phyloP scores from a whole-genome alignment of 2,888 invertebrate species.

The Onthophagus sagittarius region DNA sequence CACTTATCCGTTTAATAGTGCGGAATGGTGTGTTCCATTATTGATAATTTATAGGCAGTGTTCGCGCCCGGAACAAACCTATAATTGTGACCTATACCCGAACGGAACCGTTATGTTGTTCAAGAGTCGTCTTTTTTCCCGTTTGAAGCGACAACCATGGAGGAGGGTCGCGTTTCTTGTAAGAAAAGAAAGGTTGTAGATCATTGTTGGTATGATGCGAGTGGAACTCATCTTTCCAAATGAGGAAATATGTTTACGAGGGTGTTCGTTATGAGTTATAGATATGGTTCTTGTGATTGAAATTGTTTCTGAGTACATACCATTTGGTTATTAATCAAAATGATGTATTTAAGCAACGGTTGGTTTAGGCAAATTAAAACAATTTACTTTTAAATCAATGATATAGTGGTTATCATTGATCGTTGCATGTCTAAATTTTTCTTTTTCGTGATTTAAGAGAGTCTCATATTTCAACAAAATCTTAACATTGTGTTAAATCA shows the following conservation, averaged over 20 bases:
- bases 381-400: too few species aligned
- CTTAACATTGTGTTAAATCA: too few species aligned
- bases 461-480: too few species aligned
- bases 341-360: too few species aligned
- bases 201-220: neutral
- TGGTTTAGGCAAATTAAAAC: too few species aligned
- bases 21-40: conserved; percentile 13
- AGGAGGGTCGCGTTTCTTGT: neutral
- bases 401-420: too few species aligned
- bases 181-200: neutral
- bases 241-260: neutral
- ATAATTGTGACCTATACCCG: conserved; percentile 11
- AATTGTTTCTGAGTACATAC: neutral
- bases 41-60: conserved; percentile 16
- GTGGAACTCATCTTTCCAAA: neutral
- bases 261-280: neutral
- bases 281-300: neutral
- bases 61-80: conserved; percentile 8
- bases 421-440: too few species aligned
- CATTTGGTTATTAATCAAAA: neutral
- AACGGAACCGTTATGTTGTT: neutral
- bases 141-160: neutral
- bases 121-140: neutral
- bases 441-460: too few species aligned
- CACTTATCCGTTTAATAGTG: conserved; percentile 19